These are phyloP conservation scores for Cotesia vestalis DNA, from an alignment of 1,140 invertebrate genomes.

Conservation along the genomic window DNA sequence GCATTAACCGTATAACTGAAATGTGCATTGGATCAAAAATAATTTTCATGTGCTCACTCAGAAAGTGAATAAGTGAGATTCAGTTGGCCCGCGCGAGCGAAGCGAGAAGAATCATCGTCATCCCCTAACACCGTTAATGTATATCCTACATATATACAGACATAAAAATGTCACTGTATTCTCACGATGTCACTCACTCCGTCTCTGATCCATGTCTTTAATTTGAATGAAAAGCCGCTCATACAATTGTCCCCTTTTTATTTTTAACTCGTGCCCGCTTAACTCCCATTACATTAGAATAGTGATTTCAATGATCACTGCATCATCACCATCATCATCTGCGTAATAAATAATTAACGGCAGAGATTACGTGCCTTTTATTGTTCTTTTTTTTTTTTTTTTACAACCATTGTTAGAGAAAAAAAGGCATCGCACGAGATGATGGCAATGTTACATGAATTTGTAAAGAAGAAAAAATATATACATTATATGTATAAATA, in stretches of 20 bases:
- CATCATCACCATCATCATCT: not conserved
- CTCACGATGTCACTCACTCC: conserved; percentile 24
- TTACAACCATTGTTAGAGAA: not conserved
- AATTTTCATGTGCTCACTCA: no score
- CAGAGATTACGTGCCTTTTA: not conserved
- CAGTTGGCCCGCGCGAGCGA: conserved; percentile 27
- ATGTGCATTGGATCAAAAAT: conserved; percentile 34
- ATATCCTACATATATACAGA: not conserved
- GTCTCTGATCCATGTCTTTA: conserved; percentile 25
- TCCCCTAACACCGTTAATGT: not conserved
- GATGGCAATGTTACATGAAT: no score
- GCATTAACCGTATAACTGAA: conserved; percentile 33
- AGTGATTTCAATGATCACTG: not conserved
- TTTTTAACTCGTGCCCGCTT: conserved; percentile 10
- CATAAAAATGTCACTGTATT: conserved; percentile 3
- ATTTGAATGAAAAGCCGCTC: conserved; percentile 19
- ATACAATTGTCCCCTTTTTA: conserved; percentile 8
- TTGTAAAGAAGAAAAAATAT: no score
- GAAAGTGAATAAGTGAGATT: conserved; percentile 12
- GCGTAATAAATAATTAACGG: no score
- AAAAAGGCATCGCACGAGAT: no score
- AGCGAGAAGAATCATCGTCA: conserved; percentile 11
- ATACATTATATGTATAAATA: no score
- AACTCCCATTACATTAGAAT: conserved; percentile 15
- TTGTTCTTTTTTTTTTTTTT: not conserved